Evolutionary conservation across 2,888 invertebrate genomes (phyloP), one percentile per base, ranked within the genome.

Genomic region (Athetis lepigone): DNA sequence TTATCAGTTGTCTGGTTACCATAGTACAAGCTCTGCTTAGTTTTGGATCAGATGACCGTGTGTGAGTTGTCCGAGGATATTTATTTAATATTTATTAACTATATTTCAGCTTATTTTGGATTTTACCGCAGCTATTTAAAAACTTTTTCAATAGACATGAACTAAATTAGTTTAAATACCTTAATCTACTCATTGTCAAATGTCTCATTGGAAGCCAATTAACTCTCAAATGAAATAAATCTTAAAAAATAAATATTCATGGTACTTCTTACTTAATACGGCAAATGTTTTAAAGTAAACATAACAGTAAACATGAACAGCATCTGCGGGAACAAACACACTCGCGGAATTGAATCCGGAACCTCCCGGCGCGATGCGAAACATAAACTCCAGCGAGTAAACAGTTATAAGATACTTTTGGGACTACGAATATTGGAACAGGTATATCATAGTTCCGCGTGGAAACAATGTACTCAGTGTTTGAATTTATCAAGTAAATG

Each of bases 331-430:
- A 50, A 75, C 65, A 73, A 79, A 80, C 56, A 79, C 61, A 70
- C 69, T 65, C 37, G 50, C 39, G 71, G 70, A 68, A 80, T 81
- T 75, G 73, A 81, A 80, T 73, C 66, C 59, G 59, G 60, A 60
- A 73, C 68, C 64, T 61, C 58, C 36, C 46, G 37, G 23, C 43
- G 62, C 58, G 66, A 68, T 46, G 50, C 46, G 61, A 60, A 75
- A 80, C 78, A 65, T 64, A 76, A 70, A 77, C 70, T 79, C 56
- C 46, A 36, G 19, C 45, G 45, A 61, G 74, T 64, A 74, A 76
- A 81, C 77, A 81, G 79, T 71, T 70, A 74, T 60, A 77, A 64
- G 67, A 79, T 70, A 73, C 79, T 73, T 80, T 70, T 66, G 70
- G 73, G 76, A 60, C 63, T 58, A 37, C 51, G 60, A 39, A 52